Conservation (phyloP, 1,140 invertebrate genomes). For the Megalonaias nervosa region DNA sequence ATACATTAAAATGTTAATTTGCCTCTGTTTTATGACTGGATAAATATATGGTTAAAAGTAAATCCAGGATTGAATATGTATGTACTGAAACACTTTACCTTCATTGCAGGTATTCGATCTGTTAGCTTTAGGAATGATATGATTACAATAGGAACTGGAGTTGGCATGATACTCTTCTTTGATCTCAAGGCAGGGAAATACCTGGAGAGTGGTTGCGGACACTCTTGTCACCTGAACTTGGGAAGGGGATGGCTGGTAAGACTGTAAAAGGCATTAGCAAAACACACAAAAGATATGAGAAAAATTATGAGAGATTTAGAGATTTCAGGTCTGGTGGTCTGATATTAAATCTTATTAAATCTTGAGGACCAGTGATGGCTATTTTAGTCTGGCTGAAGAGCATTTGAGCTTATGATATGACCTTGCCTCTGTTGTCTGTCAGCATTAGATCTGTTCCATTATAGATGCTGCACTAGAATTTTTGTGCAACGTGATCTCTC, state of each 20-base stretch:
- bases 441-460: too few species aligned
- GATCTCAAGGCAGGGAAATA: conserved; percentile 93
- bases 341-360: too few species aligned
- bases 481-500: too few species aligned
- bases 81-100: background rate
- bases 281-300: too few species aligned
- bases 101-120: conserved; percentile 81
- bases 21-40: background rate
- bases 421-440: too few species aligned
- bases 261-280: conserved; percentile 1
- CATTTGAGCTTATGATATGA: too few species aligned
- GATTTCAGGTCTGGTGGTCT: too few species aligned
- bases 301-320: too few species aligned
- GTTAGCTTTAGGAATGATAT: conserved; percentile 91
- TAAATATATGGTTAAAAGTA: conserved; percentile 37
- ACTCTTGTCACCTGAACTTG: conserved; percentile 88
- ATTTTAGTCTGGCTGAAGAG: too few species aligned
- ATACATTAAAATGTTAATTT: too few species aligned
- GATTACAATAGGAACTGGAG: conserved; percentile 93
- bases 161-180: conserved; percentile 94
- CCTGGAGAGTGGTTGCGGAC: conserved; percentile 78
- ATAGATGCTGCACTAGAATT: too few species aligned
- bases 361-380: too few species aligned
- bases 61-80: conserved; percentile 15
- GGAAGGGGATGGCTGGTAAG: conserved; percentile 90